A percentile compares a stretch with the other conserved stretches of the same genome.
Evolutionary conservation across 2,113 vertebrate species (phyloP).

Genomic region (Machaerirhynchus nigripectus): DNA sequence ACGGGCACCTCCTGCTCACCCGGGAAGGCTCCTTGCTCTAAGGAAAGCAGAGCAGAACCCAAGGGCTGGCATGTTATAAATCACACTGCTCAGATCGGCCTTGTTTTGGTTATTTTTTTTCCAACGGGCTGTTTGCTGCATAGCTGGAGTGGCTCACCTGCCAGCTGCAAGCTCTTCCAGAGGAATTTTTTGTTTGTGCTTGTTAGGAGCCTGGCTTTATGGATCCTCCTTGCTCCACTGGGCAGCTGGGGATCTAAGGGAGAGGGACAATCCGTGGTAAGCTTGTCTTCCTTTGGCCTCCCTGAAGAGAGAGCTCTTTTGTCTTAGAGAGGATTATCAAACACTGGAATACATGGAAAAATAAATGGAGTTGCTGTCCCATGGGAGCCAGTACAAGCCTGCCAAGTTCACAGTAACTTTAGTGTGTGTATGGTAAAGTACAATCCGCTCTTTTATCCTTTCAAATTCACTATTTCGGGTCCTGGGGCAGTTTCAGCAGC

Average conservation of each 20-base stretch:
- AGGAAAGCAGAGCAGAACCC: not conserved
- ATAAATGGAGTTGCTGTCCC: not conserved
- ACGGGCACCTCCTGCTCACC: not conserved
- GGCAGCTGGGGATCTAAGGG: not conserved
- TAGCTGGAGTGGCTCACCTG: not conserved
- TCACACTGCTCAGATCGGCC: not conserved
- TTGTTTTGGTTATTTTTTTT: not conserved
- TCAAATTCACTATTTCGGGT: not conserved
- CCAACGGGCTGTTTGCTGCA: not conserved
- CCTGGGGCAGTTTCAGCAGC: not conserved
- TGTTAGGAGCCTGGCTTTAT: not conserved
- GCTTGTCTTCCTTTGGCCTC: not conserved
- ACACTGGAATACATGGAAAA: not conserved
- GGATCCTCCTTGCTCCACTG: not conserved
- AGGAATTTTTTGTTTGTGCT: not conserved
- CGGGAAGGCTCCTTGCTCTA: not conserved
- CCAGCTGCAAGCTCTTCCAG: not conserved
- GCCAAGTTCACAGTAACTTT: not conserved
- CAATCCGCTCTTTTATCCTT: not conserved
- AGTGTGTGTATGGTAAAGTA: not conserved
- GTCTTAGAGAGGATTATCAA: not conserved
- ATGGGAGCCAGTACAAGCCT: not conserved
- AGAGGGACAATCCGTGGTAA: not conserved
- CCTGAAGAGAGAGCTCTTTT: not conserved
- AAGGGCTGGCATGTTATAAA: not conserved